Conservation (phyloP, 2,888 invertebrate genomes). For the Melipona bicolor region DNA sequence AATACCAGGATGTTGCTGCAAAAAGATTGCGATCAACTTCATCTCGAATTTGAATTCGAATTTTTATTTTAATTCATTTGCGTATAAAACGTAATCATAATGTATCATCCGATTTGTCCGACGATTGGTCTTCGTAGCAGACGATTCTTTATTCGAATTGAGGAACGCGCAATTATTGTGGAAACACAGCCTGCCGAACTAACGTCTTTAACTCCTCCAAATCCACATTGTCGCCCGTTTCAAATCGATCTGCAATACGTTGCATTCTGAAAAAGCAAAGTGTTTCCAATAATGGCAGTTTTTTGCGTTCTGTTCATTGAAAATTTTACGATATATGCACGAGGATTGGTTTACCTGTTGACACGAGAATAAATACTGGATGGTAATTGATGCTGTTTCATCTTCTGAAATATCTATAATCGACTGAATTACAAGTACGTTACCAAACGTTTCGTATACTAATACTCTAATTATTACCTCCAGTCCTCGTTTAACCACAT, state of each 20-base stretch:
- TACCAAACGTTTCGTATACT: background rate
- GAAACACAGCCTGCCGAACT: slow-evolving; percentile 49
- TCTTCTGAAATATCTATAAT: slow-evolving; percentile 68
- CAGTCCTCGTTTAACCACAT: slow-evolving; percentile 85
- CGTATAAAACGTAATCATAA: background rate
- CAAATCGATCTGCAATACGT: slow-evolving; percentile 55
- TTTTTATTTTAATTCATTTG: background rate
- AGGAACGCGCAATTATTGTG: background rate
- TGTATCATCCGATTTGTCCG: background rate
- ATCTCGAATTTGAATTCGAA: background rate
- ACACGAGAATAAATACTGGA: slow-evolving; percentile 12
- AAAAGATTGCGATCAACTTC: background rate
- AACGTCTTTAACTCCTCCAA: slow-evolving; percentile 64
- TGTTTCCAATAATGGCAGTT: too few species aligned
- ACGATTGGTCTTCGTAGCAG: background rate
- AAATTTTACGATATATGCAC: background rate
- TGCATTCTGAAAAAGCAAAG: slow-evolving; percentile 36
- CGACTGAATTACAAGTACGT: too few species aligned
- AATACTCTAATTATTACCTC: slow-evolving; percentile 76
- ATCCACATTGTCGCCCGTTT: slow-evolving; percentile 35
- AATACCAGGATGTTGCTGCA: background rate
- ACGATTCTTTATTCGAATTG: background rate
- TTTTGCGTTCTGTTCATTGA: too few species aligned
- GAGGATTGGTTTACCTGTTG: slow-evolving; percentile 9
- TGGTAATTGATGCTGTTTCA: slow-evolving; percentile 63